A percentile compares a stretch with the other conserved stretches of the same genome.
These are phyloP conservation scores for Premnoplex brunnescens DNA, from an alignment of 2,797 vertebrate species.

Conservation along the genomic window DNA sequence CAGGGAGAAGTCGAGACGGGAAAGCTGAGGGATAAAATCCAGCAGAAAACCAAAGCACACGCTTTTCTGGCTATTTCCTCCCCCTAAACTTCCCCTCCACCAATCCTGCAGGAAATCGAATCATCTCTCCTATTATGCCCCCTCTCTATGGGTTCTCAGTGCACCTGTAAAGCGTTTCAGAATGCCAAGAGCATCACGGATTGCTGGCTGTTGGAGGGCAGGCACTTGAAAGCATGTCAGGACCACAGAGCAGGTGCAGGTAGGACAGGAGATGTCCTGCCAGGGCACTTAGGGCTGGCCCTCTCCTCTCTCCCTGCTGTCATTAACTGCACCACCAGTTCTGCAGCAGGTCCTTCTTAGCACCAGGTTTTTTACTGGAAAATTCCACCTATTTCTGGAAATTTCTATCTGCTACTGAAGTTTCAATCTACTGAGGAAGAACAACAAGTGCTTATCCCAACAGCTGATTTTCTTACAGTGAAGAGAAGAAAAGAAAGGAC, in stretches of 20 bases:
- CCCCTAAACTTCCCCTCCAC: background rate
- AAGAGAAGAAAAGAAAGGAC: background rate
- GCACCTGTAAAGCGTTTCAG: background rate
- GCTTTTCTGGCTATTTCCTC: background rate
- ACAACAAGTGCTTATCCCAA: background rate
- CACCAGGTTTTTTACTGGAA: background rate
- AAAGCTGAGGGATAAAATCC: rapidly evolving
- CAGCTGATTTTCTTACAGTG: background rate
- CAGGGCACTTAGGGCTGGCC: background rate
- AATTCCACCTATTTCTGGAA: background rate
- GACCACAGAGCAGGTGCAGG: background rate
- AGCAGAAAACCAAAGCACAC: background rate
- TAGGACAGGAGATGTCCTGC: background rate
- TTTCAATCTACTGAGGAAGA: rapidly evolving
- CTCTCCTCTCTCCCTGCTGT: background rate
- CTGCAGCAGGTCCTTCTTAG: background rate
- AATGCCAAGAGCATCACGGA: background rate
- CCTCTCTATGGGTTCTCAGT: background rate
- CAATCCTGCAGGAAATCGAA: background rate
- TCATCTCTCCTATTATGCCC: background rate
- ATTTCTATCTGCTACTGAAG: background rate
- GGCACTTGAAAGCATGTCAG: background rate
- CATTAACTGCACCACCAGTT: background rate
- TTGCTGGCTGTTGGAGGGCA: background rate
- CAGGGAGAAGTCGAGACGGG: background rate